Conservation (phyloP, 2,888 invertebrate genomes). For the Drosophila formosana region DNA sequence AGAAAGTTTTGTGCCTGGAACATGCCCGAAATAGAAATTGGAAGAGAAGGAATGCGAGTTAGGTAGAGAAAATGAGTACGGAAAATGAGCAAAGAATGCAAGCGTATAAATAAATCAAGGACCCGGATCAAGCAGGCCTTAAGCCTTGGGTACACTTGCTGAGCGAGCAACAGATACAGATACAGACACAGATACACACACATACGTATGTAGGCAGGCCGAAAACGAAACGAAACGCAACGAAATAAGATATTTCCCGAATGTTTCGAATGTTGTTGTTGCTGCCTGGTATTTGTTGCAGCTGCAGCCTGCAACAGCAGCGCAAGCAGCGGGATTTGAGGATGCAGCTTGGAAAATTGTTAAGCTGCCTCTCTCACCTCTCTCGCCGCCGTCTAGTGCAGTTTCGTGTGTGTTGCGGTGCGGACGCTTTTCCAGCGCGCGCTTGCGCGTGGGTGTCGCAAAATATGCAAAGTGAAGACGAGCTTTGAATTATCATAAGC, state of each 20-base stretch:
- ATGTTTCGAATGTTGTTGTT: conserved; percentile 18
- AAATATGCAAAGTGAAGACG: conserved; percentile 13
- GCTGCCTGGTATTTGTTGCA: conserved; percentile 54
- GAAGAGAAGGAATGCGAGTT: conserved; percentile 45
- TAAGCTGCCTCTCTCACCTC: conserved; percentile 49
- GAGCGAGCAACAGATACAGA: conserved; percentile 59
- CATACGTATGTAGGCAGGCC: conserved; percentile 30
- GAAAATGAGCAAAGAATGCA: conserved; percentile 46
- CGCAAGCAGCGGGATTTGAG: conserved; percentile 52
- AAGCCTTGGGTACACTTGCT: conserved; percentile 71
- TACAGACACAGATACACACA: conserved; percentile 25
- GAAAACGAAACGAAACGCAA: conserved; percentile 6
- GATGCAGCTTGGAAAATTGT: conserved; percentile 65
- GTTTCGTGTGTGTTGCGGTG: conserved; percentile 78
- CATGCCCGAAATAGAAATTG: conserved; percentile 60
- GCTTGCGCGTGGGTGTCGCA: conserved; percentile 42
- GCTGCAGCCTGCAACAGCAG: conserved; percentile 51
- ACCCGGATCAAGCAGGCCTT: conserved; percentile 62
- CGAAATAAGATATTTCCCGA: conserved; percentile 38
- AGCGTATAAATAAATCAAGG: conserved; percentile 77
- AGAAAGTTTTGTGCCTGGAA: conserved; percentile 71
- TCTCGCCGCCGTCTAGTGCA: conserved; percentile 72
- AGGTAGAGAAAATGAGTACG: conserved; percentile 57
- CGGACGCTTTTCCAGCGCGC: conserved; percentile 74
- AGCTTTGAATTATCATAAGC: conserved; percentile 24